Evolutionary conservation across 2,888 invertebrate genomes (phyloP), one percentile per base, ranked within the genome.

Genomic region (Ectemnius cavifrons): DNA sequence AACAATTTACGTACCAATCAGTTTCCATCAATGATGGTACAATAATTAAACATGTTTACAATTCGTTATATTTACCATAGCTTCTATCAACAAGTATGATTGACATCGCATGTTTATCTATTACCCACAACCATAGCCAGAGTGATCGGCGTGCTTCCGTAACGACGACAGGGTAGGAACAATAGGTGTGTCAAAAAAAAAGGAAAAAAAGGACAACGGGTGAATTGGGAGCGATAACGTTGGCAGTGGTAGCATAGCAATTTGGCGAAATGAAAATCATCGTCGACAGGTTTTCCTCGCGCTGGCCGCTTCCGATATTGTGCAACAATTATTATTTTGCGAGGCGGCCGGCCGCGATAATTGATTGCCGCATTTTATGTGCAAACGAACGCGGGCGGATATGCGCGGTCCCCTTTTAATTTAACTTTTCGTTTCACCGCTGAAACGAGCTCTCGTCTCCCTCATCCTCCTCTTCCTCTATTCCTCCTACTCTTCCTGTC

Each of bases 341-440:
- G 60, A 45, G 5, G 11, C 49, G 46, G 6, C 56, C n/a, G 23
- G 14, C 37, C 37, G 71, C 52, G 37, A 77, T 71, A 77, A 77
- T 75, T 70, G 73, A 75, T 75, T 71, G 76, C 49, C 16, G 61
- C 20, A 77, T 75, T 71, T 67, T 45, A 13, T 27, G 49, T 52
- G 28, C 49, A 64, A 70, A 67, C 49, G 58, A 74, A 70, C 70
- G 67, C 18, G 64, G 57, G 46, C 27, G 28, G 20, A 13, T 20
- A 49, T 2, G 18, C 64, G 0, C 27, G 2, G n/a, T 18, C 23
- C n/a, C 52, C 37, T 64, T 67, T 61, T 58, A 57, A 74, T 70
- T 62, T 61, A 18, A 63, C 57, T 28, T 27, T n/a, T 45, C 47
- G n/a, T 14, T 14, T n/a, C 37, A 37, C 52, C 14, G 45, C 8